Evolutionary conservation across 1,140 invertebrate species (phyloP).

Genomic region (Bombus confusus): DNA sequence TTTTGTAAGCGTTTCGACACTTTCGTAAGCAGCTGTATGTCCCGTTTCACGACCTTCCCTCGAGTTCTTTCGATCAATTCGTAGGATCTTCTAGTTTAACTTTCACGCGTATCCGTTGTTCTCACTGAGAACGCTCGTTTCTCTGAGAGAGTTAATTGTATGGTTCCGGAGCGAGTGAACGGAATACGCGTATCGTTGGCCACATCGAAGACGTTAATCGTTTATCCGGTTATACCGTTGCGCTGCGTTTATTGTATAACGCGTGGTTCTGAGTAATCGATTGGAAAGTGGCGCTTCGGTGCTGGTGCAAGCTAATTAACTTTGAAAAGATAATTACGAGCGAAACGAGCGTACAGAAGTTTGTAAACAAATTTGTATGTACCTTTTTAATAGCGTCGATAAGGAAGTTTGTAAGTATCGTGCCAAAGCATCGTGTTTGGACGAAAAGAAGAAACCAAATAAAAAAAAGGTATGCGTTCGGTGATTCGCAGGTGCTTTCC

Average conservation of each 20-base stretch:
- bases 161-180: too few species aligned
- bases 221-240: neutral
- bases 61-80: too few species aligned
- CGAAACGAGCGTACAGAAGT: neutral
- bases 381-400: neutral
- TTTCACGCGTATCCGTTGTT: too few species aligned
- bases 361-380: constrained; percentile 1
- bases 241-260: neutral
- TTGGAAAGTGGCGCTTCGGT: neutral
- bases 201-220: too few species aligned
- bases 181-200: neutral
- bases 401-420: neutral
- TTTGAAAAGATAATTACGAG: neutral
- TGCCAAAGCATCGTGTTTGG: too few species aligned
- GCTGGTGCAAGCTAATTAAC: neutral
- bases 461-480: neutral
- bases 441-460: neutral
- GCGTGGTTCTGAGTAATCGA: neutral
- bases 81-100: too few species aligned
- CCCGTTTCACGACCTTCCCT: too few species aligned
- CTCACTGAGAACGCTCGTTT: neutral
- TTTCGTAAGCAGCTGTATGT: too few species aligned
- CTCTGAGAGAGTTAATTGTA: neutral
- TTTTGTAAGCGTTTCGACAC: too few species aligned
- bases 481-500: neutral